phyloP scores from a whole-genome alignment of 2,888 invertebrate species.

The Hirtodrosophila alboralis region DNA sequence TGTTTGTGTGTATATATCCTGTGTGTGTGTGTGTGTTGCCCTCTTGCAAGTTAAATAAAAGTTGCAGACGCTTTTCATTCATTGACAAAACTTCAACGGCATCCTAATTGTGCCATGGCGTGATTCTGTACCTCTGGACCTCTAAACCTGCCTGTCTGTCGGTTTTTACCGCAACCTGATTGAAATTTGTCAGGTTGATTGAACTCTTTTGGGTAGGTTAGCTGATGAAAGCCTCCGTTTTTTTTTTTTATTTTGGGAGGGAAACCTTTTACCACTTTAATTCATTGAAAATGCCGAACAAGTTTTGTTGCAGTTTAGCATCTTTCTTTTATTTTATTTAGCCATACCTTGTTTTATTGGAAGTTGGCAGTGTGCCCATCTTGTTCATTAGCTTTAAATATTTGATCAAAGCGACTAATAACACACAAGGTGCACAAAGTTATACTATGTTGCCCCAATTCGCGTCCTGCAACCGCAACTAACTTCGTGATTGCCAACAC shows the following conservation, averaged over 20 bases:
- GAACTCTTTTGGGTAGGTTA: constrained; percentile 56
- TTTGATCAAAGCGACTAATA: constrained; percentile 76
- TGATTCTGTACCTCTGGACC: constrained; percentile 43
- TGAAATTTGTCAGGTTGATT: constrained; percentile 77
- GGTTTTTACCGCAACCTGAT: constrained; percentile 67
- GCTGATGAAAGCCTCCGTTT: constrained; percentile 34
- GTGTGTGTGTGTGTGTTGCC: constrained; percentile 20
- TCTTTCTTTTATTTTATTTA: constrained; percentile 19
- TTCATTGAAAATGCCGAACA: constrained; percentile 54
- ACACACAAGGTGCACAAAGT: constrained; percentile 35
- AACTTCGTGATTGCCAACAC: constrained; percentile 71
- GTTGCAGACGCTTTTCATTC: constrained; percentile 74
- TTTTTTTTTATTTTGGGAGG: constrained; percentile 2
- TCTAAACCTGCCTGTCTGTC: constrained; percentile 17
- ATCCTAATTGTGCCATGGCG: constrained; percentile 71
- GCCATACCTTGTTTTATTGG: constrained; percentile 37
- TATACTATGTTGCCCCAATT: constrained; percentile 33
- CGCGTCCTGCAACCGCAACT: constrained; percentile 46
- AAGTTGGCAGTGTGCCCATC: constrained; percentile 48
- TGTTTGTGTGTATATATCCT: constrained; percentile 11
- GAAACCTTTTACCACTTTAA: constrained; percentile 40
- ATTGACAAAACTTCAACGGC: constrained; percentile 75
- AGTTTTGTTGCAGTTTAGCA: constrained; percentile 39
- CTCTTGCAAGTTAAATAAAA: constrained; percentile 73
- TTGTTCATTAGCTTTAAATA: constrained; percentile 75